Conservation (phyloP, 2,888 invertebrate species). For the Pyrocoelia pectoralis region DNA sequence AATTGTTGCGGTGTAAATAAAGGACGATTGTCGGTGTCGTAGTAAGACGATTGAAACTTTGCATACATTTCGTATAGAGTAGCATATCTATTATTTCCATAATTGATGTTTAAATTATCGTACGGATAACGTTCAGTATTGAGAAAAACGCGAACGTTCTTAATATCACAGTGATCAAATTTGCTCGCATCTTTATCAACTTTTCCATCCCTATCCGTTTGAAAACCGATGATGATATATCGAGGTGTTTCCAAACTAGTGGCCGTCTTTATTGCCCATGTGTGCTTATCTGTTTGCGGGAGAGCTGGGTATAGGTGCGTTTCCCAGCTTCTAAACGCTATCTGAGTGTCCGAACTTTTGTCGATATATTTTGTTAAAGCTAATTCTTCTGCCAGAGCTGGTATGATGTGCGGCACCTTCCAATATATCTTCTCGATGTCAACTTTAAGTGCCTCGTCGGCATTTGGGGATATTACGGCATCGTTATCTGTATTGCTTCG, state of each 20-base stretch:
- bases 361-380: slow-evolving; percentile 22
- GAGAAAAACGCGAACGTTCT: slow-evolving; percentile 51
- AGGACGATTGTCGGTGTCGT: too few species aligned
- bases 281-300: slow-evolving; percentile 46
- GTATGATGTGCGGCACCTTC: too few species aligned
- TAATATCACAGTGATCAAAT: slow-evolving; percentile 46
- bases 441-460: neutral
- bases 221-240: slow-evolving; percentile 53
- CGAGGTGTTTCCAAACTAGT: slow-evolving; percentile 51
- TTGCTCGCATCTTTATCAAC: slow-evolving; percentile 38
- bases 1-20: too few species aligned
- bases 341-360: slow-evolving; percentile 13
- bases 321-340: slow-evolving; percentile 51
- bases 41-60: too few species aligned
- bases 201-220: slow-evolving; percentile 52
- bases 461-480: neutral
- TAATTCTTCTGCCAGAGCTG: neutral
- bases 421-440: neutral
- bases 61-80: too few species aligned
- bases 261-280: slow-evolving; percentile 50
- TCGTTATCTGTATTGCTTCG: neutral
- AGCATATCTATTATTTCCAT: too few species aligned
- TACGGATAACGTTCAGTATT: slow-evolving; percentile 53
- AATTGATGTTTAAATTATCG: slow-evolving; percentile 47
- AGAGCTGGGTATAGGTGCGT: slow-evolving; percentile 52